Conservation (phyloP, 2,113 vertebrate genomes). For the Mirounga angustirostris region DNA sequence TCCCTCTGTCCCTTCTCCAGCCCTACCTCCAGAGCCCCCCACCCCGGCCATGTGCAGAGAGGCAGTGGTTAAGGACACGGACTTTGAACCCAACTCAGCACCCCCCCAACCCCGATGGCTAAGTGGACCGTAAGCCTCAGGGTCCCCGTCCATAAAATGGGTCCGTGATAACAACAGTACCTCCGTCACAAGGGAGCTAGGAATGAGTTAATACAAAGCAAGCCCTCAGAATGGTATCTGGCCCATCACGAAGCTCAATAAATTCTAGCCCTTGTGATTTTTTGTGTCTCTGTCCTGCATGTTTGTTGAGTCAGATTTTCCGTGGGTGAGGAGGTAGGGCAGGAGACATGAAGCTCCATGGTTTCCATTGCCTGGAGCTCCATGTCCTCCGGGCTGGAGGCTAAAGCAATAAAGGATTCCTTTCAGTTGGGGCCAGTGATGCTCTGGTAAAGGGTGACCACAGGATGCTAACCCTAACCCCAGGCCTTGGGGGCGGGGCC, state of each 20-base stretch:
- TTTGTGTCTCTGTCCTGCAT: conserved; percentile 25
- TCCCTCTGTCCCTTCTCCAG: not conserved
- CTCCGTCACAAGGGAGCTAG: not conserved
- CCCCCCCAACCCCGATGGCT: not conserved
- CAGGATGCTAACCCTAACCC: not conserved
- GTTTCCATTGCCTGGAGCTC: not conserved
- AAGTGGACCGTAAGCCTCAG: not conserved
- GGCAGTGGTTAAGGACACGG: not conserved
- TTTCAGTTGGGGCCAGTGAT: conserved; percentile 57
- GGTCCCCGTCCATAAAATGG: not conserved
- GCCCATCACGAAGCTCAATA: not conserved
- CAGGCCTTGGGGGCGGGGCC: not conserved
- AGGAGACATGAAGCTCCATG: not conserved
- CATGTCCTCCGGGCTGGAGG: conserved; percentile 33
- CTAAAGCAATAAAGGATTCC: not conserved
- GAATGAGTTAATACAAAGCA: not conserved
- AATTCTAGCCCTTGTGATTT: not conserved
- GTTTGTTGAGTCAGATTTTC: conserved; percentile 75
- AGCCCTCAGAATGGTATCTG: not conserved
- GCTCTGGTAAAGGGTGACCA: conserved; percentile 61
- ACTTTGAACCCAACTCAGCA: not conserved
- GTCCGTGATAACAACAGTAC: not conserved
- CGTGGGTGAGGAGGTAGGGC: not conserved
- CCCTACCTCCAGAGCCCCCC: not conserved
- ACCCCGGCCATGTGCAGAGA: not conserved